phyloP scores from a whole-genome alignment of 1,140 invertebrate genomes.

The Chrysomallon squamiferum region DNA sequence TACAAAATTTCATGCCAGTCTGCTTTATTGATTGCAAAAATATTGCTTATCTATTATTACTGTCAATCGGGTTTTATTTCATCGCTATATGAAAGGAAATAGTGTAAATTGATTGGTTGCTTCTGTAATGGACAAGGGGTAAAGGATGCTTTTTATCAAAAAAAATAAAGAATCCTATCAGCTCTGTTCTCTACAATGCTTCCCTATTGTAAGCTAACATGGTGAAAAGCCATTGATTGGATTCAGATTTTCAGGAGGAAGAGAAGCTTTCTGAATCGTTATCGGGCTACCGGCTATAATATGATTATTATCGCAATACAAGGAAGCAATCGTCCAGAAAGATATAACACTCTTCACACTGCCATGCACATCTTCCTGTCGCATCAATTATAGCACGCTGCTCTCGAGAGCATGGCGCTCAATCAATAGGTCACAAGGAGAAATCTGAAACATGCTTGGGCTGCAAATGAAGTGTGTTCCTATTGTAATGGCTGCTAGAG shows the following conservation, averaged over 20 bases:
- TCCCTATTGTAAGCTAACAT: no score
- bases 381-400: background rate
- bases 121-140: background rate
- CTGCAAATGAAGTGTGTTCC: background rate
- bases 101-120: background rate
- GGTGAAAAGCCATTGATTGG: no score
- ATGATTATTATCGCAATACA: conserved; percentile 6
- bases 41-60: conserved; percentile 3
- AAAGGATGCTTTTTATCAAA: no score
- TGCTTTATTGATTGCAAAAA: conserved; percentile 6
- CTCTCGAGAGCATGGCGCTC: background rate
- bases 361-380: background rate
- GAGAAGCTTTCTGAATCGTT: background rate
- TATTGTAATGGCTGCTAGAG: no score
- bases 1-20: conserved; percentile 2
- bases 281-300: conserved; percentile 4
- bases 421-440: background rate
- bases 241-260: no score
- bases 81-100: conserved; percentile 2
- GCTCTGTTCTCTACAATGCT: no score
- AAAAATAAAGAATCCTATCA: no score
- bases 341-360: conserved; percentile 1
- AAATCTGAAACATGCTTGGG: background rate
- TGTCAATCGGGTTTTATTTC: conserved; percentile 8
- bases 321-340: conserved; percentile 4